Base-by-base conservation (phyloP, 2,888 invertebrate species). In the Eucera pruinosa region DNA sequence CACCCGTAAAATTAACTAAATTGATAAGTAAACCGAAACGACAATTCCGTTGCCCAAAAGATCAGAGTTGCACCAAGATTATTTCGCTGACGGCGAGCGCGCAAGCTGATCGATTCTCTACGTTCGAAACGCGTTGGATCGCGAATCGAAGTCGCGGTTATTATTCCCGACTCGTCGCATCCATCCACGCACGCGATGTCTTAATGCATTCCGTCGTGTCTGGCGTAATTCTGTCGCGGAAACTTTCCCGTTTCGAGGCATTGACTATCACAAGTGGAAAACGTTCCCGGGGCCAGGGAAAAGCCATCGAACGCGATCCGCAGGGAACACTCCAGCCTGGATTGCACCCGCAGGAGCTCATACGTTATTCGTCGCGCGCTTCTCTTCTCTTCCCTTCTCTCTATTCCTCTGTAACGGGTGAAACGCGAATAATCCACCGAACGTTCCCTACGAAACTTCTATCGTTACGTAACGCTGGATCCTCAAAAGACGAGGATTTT, bases 221-320 rank as follows among this genome's bases (percentile, higher is more conserved):
- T 60, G 55, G 55, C 54, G 74, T 65, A 57, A 74, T 33, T 7
- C 4, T 7, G 33, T 18, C 50, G 64, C 50, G 54, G 48, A 54
- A 64, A 71, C 65, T 75, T 66, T 60, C 30, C 33, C 55, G 47
- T 73, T 67, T 62, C 67, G 25, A 52, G 33, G 50, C 76, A 67
- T 73, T 52, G 73, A 60, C 72, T 61, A 62, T 61, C 72, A 62
- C 55, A 72, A 73, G 67, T 62, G 73, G 69, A 45, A 61, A 78
- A 74, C 47, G 77, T 47, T 58, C 4, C 27, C 30, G 2, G 25
- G 27, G 33, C n/a, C 13, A 18, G 50, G 57, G 48, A 27, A 64
- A 47, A 25, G 30, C 85, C 83, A 86, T 86, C 84, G 87, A 86
- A 85, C 73, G 57, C 57, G 80, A 82, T 88, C 87, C 89, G 78